Evolutionary conservation across 2,888 invertebrate species (phyloP).

Genomic region (Cataglyphis cursor): DNA sequence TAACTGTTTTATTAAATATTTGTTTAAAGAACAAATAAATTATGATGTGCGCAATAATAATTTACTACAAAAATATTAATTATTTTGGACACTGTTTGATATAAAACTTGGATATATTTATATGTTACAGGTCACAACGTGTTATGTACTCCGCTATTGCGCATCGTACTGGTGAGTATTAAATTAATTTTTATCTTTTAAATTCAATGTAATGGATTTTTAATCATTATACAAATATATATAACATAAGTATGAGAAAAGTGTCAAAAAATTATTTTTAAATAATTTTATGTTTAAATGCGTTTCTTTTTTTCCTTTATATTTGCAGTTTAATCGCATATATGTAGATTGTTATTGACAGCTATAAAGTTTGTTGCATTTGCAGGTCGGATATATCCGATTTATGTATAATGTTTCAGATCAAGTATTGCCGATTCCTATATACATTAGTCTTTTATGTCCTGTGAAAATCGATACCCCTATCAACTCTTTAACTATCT

Average conservation of each 20-base stretch:
- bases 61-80: background rate
- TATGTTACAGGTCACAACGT: slow-evolving; percentile 7
- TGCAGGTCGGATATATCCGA: background rate
- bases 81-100: slow-evolving; percentile 2
- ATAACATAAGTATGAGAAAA: background rate
- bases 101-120: slow-evolving; percentile 7
- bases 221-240: background rate
- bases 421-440: background rate
- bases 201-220: background rate
- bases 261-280: background rate
- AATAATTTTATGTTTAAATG: background rate
- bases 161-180: background rate
- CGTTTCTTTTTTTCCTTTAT: background rate
- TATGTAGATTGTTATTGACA: background rate
- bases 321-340: background rate
- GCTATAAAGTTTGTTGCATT: background rate
- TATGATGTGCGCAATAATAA: background rate
- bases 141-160: slow-evolving; percentile 1
- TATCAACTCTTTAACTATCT: slow-evolving; percentile 19
- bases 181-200: background rate
- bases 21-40: background rate
- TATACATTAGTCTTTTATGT: slow-evolving; percentile 36
- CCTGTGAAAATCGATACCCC: slow-evolving; percentile 24
- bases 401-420: slow-evolving; percentile 13
- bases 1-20: slow-evolving; percentile 7